Percentiles rank a stretch among this genome's conserved stretches.
These are phyloP conservation scores for Tapirus terrestris DNA, from an alignment of 2,113 vertebrate genomes.

Conservation along the genomic window DNA sequence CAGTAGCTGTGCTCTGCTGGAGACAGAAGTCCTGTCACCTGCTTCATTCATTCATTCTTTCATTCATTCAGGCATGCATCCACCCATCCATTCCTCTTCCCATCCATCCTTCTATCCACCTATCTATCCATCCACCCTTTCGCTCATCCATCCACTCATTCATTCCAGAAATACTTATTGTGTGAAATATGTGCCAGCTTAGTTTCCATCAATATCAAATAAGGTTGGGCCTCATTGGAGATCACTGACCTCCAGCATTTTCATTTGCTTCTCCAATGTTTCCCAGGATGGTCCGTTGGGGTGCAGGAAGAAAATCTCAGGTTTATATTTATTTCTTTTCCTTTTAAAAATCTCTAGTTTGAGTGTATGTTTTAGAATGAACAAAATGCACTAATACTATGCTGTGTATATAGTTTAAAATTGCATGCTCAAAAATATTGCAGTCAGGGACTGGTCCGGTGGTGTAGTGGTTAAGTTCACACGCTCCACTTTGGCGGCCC, in stretches of 20 bases:
- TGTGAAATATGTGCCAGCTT: neutral
- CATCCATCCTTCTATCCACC: neutral
- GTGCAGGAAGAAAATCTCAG: neutral
- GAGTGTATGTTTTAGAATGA: neutral
- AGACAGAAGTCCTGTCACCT: neutral
- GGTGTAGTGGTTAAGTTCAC: no score
- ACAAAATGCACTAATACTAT: neutral
- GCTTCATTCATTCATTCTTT: neutral
- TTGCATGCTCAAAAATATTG: neutral
- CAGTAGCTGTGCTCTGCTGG: neutral
- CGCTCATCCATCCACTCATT: neutral
- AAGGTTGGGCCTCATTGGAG: neutral
- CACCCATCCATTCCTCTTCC: neutral
- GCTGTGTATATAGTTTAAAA: neutral
- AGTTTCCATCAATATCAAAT: neutral
- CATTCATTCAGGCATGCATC: neutral
- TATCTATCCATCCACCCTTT: no score
- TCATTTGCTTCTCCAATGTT: neutral
- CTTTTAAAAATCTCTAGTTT: neutral
- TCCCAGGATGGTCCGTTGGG: neutral
- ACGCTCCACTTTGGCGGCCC: no score
- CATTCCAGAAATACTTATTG: neutral
- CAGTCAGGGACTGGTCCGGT: neutral
- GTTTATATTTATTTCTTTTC: neutral
- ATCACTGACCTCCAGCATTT: neutral